phyloP scores from a whole-genome alignment of 2,113 vertebrate genomes.

The Heterotilapia buettikoferi region DNA sequence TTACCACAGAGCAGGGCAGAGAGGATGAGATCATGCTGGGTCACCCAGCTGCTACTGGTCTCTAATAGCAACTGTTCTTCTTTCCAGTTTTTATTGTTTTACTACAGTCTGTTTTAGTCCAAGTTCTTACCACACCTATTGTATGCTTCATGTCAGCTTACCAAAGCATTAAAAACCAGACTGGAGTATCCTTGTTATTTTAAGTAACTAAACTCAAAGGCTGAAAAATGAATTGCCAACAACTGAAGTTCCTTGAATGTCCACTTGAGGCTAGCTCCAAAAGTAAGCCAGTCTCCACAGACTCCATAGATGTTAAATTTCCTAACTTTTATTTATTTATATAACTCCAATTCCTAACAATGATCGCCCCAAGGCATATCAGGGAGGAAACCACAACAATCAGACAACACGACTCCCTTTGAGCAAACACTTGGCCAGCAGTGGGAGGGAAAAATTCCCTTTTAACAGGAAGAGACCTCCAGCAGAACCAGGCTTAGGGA shows the following conservation, averaged over 20 bases:
- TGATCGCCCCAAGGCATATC: neutral
- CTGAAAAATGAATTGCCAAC: neutral
- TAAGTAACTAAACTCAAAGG: neutral
- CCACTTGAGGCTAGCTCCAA: neutral
- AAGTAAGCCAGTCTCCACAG: neutral
- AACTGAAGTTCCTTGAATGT: neutral
- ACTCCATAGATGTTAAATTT: neutral
- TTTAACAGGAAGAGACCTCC: neutral
- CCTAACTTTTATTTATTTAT: neutral
- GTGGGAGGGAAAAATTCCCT: neutral
- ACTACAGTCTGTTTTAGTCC: neutral
- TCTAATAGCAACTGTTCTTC: neutral
- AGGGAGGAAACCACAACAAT: neutral
- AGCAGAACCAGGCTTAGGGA: neutral
- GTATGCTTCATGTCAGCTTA: neutral
- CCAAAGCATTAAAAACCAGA: neutral
- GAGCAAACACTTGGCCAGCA: neutral
- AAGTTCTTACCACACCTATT: neutral
- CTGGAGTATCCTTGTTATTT: neutral
- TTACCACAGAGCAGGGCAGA: slow-evolving; percentile 36
- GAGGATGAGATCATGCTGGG: neutral
- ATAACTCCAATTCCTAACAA: neutral
- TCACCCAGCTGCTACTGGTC: neutral
- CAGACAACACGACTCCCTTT: neutral
- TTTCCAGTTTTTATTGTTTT: neutral